A percentile compares a stretch with the other conserved stretches of the same genome.
These are phyloP conservation scores for Anguilla japonica DNA, from an alignment of 2,113 vertebrate species.

Conservation along the genomic window DNA sequence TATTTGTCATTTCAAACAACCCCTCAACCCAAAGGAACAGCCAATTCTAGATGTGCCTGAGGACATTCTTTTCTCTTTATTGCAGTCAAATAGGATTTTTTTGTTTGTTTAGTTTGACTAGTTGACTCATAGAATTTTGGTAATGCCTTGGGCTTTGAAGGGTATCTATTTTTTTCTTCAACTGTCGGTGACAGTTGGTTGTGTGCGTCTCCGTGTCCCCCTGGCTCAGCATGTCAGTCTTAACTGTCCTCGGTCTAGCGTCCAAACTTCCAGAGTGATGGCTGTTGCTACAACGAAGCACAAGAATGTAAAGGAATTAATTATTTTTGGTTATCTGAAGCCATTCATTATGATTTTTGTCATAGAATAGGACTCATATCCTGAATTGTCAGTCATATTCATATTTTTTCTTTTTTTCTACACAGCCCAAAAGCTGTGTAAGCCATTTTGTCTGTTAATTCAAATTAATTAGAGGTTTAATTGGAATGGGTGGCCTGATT, in stretches of 20 bases:
- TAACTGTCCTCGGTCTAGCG: neutral
- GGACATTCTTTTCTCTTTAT: slow-evolving; percentile 4
- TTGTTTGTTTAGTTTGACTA: neutral
- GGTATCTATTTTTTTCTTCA: too few species aligned
- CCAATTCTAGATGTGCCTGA: slow-evolving; percentile 10
- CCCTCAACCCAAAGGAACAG: neutral
- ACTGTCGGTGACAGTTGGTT: too few species aligned
- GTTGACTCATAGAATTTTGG: neutral
- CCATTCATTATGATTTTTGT: neutral
- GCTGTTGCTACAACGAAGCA: neutral
- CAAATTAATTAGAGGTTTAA: neutral
- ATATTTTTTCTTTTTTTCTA: too few species aligned
- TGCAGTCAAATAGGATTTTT: neutral
- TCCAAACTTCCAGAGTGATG: neutral
- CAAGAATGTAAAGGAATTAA: neutral
- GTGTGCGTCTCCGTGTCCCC: neutral
- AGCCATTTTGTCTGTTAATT: too few species aligned
- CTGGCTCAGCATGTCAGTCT: neutral
- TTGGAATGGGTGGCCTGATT: neutral
- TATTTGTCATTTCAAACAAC: slow-evolving; percentile 10
- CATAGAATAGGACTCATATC: neutral
- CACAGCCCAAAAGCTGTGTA: neutral
- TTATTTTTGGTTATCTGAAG: neutral
- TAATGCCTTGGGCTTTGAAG: neutral
- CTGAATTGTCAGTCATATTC: too few species aligned